phyloP scores from a whole-genome alignment of 53 echinoderm and acorn worm species.

The Echinarachnius parma region DNA sequence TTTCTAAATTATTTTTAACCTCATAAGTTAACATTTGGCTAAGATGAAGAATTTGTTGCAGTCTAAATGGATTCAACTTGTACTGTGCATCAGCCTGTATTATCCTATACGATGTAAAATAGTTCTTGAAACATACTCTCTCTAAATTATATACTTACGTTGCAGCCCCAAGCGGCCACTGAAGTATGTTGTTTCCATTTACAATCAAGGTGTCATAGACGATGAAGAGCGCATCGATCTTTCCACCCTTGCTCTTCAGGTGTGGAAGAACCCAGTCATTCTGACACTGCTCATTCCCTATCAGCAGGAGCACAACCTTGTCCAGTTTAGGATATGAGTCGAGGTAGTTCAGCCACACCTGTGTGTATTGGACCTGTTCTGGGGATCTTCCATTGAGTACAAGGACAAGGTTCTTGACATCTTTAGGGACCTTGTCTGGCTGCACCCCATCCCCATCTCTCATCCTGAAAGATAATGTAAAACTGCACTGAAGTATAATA shows the following conservation, averaged over 20 bases:
- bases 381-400: conserved; percentile 79
- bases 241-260: conserved; percentile 66
- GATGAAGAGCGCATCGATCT: conserved; percentile 58
- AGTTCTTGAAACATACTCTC: too few species aligned
- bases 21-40: too few species aligned
- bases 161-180: conserved; percentile 98
- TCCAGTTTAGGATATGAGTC: conserved; percentile 49
- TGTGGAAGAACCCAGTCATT: conserved; percentile 90
- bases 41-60: too few species aligned
- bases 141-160: conserved; percentile 68
- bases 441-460: conserved; percentile 59
- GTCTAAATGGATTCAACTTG: too few species aligned
- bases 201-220: conserved; percentile 73
- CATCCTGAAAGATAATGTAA: conserved; percentile 12
- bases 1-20: too few species aligned
- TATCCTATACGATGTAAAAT: too few species aligned
- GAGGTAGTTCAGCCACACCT: conserved; percentile 76
- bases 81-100: too few species aligned
- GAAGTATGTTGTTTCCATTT: conserved; percentile 57
- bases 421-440: conserved; percentile 58
- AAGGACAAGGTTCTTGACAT: conserved; percentile 65
- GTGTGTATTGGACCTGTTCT: conserved; percentile 71
- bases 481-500: neutral
- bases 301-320: conserved; percentile 71
- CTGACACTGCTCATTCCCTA: conserved; percentile 88